These are phyloP conservation scores for Agraylea sexmaculata DNA, from an alignment of 1,140 invertebrate genomes.

Conservation along the genomic window DNA sequence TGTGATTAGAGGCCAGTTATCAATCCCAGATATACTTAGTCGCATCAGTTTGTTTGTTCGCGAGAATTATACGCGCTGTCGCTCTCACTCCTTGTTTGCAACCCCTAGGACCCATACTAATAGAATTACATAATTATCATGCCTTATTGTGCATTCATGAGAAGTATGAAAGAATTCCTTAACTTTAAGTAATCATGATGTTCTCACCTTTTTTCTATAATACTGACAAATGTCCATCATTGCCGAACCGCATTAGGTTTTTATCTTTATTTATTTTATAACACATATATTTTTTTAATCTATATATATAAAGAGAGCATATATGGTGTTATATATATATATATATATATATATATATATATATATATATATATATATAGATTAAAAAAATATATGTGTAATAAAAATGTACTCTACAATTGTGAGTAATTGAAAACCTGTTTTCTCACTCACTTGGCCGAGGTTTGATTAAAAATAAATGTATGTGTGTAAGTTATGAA, in stretches of 20 bases:
- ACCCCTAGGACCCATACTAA: too few species aligned
- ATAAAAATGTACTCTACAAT: not conserved
- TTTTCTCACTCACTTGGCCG: too few species aligned
- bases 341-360: constrained; percentile 1
- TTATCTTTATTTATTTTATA: not conserved
- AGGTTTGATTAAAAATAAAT: not conserved
- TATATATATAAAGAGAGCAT: not conserved
- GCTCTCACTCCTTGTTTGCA: too few species aligned
- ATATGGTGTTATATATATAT: too few species aligned
- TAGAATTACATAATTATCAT: constrained; percentile 22
- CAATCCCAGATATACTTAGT: too few species aligned
- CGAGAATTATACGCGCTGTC: too few species aligned
- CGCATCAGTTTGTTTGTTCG: too few species aligned
- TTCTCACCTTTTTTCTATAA: too few species aligned
- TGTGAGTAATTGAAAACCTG: not conserved
- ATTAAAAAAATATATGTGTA: not conserved
- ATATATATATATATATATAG: not conserved
- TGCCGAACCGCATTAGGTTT: too few species aligned
- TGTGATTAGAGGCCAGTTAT: too few species aligned
- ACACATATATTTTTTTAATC: not conserved
- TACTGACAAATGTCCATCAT: too few species aligned
- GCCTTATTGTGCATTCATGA: constrained; percentile 20
- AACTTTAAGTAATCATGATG: too few species aligned
- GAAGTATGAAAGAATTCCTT: not conserved
- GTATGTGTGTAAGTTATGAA: not conserved